Percentiles rank a stretch among this genome's conserved stretches.
Evolutionary conservation across 1,140 invertebrate genomes (phyloP).

Genomic region (Brachionus plicatilis): DNA sequence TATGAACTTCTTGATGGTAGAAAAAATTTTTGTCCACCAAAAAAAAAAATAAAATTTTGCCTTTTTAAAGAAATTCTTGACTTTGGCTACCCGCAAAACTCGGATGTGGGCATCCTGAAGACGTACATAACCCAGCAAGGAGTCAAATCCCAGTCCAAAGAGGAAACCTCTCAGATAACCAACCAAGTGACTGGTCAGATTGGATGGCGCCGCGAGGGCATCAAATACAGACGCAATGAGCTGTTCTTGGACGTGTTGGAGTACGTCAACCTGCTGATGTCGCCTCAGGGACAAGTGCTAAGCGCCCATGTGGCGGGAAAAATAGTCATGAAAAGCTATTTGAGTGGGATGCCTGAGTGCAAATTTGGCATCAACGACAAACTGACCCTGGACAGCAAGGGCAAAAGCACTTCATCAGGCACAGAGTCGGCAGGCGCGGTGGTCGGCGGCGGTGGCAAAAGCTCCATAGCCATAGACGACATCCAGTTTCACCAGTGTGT

Average conservation of each 20-base stretch:
- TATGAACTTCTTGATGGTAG: constrained; percentile 94
- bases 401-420: constrained; percentile 60
- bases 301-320: constrained; percentile 98
- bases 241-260: constrained; percentile 97
- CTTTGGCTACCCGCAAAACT: constrained; percentile 99
- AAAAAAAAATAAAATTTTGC: not conserved
- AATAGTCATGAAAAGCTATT: constrained; percentile 98
- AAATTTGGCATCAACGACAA: constrained; percentile 99
- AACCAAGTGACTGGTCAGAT: constrained; percentile 99
- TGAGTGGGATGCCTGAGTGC: constrained; percentile 99
- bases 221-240: constrained; percentile 97
- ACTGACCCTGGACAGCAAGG: constrained; percentile 96
- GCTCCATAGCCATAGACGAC: constrained; percentile 93
- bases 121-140: constrained; percentile 99
- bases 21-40: constrained; percentile 40
- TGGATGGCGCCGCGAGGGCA: constrained; percentile 98
- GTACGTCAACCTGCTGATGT: constrained; percentile 98
- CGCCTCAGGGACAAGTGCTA: constrained; percentile 96
- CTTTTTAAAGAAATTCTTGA: constrained; percentile 83
- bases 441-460: constrained; percentile 45
- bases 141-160: constrained; percentile 91
- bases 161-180: constrained; percentile 98
- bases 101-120: constrained; percentile 95
- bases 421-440: not conserved
- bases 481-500: constrained; percentile 99